Conservation (phyloP, 2,113 vertebrate species). For the Cyprinodon variegatus region DNA sequence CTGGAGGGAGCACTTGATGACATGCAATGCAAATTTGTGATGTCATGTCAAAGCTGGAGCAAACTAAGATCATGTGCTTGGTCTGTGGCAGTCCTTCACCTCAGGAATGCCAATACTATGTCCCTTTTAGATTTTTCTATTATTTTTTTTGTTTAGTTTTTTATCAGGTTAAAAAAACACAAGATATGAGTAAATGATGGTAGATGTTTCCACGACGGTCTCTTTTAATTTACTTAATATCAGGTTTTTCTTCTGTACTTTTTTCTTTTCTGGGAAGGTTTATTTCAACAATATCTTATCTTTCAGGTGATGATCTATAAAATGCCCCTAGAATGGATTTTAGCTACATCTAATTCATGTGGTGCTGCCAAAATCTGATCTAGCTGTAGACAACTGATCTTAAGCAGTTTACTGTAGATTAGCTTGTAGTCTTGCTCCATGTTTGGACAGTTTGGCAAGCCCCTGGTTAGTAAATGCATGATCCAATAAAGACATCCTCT, state of each 20-base stretch:
- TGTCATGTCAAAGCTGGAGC: constrained; percentile 48
- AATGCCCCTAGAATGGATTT: not conserved
- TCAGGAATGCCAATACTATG: constrained; percentile 21
- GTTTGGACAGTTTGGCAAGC: not conserved
- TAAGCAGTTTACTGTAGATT: not conserved
- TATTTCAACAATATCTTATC: no score
- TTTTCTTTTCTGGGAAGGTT: no score
- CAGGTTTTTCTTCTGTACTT: no score
- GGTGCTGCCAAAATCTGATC: not conserved
- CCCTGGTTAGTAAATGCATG: not conserved
- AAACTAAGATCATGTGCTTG: constrained; percentile 19
- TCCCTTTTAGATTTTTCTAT: not conserved
- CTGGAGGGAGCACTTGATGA: constrained; percentile 40
- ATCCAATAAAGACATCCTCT: not conserved
- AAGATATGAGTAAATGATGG: no score
- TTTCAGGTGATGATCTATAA: not conserved
- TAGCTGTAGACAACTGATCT: not conserved
- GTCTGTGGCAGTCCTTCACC: constrained; percentile 41
- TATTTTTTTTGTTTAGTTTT: no score
- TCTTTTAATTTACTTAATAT: no score
- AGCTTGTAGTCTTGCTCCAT: not conserved
- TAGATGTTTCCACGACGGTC: no score
- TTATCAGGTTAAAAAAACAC: no score
- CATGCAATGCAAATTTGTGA: constrained; percentile 50
- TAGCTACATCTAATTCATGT: not conserved